A percentile compares a stretch with the other conserved stretches of the same genome.
phyloP scores from a whole-genome alignment of 2,113 vertebrate genomes.

The Phocoena sinus region DNA sequence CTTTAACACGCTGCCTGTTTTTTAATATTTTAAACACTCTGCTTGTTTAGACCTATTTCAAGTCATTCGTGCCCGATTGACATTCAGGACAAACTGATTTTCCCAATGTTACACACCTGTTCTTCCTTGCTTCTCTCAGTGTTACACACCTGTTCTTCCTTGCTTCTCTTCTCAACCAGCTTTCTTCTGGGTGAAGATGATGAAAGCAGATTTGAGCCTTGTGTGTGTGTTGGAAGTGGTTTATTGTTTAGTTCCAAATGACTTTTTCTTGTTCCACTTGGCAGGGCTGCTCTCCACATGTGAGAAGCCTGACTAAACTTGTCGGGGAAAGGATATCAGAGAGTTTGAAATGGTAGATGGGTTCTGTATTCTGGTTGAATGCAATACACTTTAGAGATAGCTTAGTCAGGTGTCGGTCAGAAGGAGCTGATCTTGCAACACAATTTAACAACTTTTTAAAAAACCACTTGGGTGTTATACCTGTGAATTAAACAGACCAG shows the following conservation, averaged over 20 bases:
- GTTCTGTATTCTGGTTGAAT: neutral
- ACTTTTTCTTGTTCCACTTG: slow-evolving; percentile 14
- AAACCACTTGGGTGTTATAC: neutral
- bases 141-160: slow-evolving; percentile 40
- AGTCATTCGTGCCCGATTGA: neutral
- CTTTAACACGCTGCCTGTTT: neutral
- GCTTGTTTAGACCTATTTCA: neutral
- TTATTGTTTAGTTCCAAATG: slow-evolving; percentile 45
- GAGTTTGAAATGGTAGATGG: neutral
- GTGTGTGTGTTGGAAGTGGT: neutral
- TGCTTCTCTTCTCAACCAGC: neutral
- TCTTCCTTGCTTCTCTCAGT: neutral
- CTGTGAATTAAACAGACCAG: neutral
- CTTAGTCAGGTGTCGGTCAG: neutral
- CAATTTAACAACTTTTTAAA: neutral
- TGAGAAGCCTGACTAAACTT: slow-evolving; percentile 30
- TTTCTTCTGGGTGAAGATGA: slow-evolving; percentile 12
- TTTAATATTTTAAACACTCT: neutral
- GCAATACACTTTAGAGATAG: neutral
- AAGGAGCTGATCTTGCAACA: neutral
- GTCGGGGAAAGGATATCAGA: neutral
- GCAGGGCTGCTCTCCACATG: slow-evolving; percentile 20
- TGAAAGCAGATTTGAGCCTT: slow-evolving; percentile 1
- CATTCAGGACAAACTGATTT: neutral
- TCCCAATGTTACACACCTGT: slow-evolving; percentile 32